Evolutionary conservation across 1,140 invertebrate species (phyloP).

Genomic region (Drosophila sechellia): DNA sequence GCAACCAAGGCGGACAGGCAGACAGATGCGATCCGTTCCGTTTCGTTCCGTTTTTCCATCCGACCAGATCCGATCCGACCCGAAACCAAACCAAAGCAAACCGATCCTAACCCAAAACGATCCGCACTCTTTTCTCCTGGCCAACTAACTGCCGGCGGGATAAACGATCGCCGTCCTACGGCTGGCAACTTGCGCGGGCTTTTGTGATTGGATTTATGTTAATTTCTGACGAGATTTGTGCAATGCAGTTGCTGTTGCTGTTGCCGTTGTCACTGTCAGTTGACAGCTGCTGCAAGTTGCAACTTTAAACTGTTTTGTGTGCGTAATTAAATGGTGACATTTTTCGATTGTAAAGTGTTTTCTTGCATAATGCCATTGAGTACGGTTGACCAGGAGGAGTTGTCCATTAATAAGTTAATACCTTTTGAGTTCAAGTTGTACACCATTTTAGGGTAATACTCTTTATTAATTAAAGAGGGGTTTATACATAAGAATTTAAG

Average conservation of each 20-base stretch:
- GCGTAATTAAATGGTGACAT: constrained; percentile 82
- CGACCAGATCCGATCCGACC: not conserved
- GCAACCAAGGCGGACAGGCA: constrained; percentile 55
- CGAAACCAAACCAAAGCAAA: not conserved
- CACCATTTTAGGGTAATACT: not conserved
- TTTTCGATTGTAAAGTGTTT: constrained; percentile 77
- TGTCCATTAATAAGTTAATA: constrained; percentile 22
- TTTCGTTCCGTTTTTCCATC: not conserved
- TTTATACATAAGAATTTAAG: no score
- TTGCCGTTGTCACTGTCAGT: constrained; percentile 58
- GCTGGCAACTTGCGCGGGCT: constrained; percentile 64
- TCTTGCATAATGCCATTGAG: constrained; percentile 22
- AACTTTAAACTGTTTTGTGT: constrained; percentile 78
- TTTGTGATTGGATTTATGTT: constrained; percentile 82
- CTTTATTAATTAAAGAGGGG: no score
- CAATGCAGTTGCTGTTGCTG: constrained; percentile 59
- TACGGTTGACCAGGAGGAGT: not conserved
- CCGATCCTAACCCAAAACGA: constrained; percentile 15
- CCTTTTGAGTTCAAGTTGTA: not conserved
- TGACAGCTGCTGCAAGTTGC: constrained; percentile 66
- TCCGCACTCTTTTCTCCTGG: constrained; percentile 25
- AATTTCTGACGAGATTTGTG: constrained; percentile 81
- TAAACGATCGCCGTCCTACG: constrained; percentile 71
- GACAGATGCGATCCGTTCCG: constrained; percentile 41
- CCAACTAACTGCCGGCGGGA: constrained; percentile 7